These are phyloP conservation scores for Pristionchus japonicus DNA, from an alignment of 2,888 invertebrate species.

Conservation along the genomic window DNA sequence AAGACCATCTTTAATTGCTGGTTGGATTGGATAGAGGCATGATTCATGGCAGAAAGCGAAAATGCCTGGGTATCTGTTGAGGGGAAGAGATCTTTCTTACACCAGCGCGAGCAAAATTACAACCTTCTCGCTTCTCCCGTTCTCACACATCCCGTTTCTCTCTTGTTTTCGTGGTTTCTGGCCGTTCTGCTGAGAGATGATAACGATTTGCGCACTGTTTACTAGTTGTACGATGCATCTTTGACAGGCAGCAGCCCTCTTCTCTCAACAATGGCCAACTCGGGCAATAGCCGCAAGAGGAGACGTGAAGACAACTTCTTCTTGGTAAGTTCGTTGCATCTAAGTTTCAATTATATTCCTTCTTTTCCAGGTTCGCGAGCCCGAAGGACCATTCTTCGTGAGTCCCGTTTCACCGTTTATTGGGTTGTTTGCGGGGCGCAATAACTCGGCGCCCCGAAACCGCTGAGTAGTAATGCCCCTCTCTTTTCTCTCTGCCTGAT, in stretches of 20 bases:
- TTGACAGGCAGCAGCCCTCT: neutral
- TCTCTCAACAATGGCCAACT: neutral
- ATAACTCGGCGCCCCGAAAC: neutral
- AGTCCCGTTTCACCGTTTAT: neutral
- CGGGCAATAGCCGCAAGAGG: neutral
- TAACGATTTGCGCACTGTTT: neutral
- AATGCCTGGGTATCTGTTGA: neutral
- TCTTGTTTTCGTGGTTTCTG: neutral
- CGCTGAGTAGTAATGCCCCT: neutral
- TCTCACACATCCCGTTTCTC: neutral
- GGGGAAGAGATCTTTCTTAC: neutral
- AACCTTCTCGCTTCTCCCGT: neutral
- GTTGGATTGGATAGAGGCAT: neutral
- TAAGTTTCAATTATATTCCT: neutral
- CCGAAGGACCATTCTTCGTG: neutral
- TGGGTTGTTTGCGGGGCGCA: neutral
- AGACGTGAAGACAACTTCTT: neutral
- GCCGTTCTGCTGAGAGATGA: neutral
- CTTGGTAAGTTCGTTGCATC: neutral
- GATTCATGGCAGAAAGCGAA: neutral
- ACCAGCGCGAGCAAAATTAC: neutral
- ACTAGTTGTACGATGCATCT: too few species aligned
- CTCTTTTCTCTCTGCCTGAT: neutral
- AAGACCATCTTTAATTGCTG: neutral
- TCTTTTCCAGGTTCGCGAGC: neutral